Evolutionary conservation across 2,888 invertebrate genomes (phyloP), one percentile per base, ranked within the genome.

Genomic region (Lycia hirtaria): DNA sequence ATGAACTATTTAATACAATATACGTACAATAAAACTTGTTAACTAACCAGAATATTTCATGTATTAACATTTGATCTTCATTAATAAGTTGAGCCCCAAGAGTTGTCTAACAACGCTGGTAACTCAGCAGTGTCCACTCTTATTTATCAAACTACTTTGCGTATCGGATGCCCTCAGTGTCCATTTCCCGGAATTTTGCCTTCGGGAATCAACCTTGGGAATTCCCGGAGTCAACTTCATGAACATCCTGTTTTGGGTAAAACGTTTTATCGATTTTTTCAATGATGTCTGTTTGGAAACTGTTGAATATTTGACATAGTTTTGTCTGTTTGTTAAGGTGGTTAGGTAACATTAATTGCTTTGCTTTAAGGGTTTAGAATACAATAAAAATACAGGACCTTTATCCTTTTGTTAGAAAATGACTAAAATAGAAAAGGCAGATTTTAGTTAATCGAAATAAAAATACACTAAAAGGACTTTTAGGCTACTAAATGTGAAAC

Each of bases 161-260:
- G 45, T 54, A 32, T 45, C 26, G 19, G 20, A 37, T 22, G 41
- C 32, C 33, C 48, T 24, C 32, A 30, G 45, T n/a, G 30, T 32
- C 15, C 37, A 12, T 22, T 55, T 37, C 43, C 43, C n/a, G 12
- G 30, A 35, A 55, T 48, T 20, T 26, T 14, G 4, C 49, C 30
- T 4, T 1, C 22, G 49, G 43, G 49, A 44, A 37, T 49, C 12
- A 56, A 49, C 55, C 55, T 32, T 30, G 49, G 49, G 49, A 44
- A 56, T 56, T 49, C 43, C 37, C 26, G 17, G 30, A 45, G 48
- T 38, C 48, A 33, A 45, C 43, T 45, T 53, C 38, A 54, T 32
- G 7, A 33, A 48, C 48, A 17, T 26, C 6, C 48, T 28, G 33
- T 40, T 26, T 48, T 48, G 33, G 41, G 55, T 35, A 40, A 41